These are phyloP conservation scores for Pseudobourletiella spinata DNA, from an alignment of 1,140 invertebrate species.

Conservation along the genomic window DNA sequence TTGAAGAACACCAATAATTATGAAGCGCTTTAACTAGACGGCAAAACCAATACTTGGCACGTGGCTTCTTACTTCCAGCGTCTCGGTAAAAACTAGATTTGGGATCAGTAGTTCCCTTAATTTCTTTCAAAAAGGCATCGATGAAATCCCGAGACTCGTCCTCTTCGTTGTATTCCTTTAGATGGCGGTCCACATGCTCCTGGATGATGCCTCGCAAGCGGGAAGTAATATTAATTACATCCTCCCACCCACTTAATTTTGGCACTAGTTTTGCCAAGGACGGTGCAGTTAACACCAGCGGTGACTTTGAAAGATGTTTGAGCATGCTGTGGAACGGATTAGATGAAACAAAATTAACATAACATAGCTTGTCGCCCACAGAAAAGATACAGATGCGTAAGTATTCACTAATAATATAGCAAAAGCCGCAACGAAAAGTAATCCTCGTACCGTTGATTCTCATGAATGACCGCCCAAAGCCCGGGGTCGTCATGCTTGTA, in stretches of 20 bases:
- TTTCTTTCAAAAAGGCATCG: slow-evolving; percentile 7
- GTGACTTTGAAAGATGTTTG: background rate
- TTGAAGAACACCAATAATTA: background rate
- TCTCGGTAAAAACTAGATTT: slow-evolving; percentile 10
- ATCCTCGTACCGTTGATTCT: no score
- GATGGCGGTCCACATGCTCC: slow-evolving; percentile 1
- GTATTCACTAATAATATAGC: no score
- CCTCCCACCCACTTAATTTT: background rate
- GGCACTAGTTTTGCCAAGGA: slow-evolving; percentile 5
- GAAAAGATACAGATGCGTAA: no score
- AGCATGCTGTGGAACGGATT: background rate
- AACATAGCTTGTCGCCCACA: no score
- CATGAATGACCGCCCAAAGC: no score
- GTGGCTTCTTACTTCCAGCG: background rate
- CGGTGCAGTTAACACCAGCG: slow-evolving; percentile 4
- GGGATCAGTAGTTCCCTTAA: slow-evolving; percentile 2
- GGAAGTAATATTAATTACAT: background rate
- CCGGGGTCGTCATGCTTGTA: slow-evolving; percentile 8
- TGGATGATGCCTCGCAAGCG: background rate
- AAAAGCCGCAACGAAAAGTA: no score
- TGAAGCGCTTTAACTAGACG: background rate
- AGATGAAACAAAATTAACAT: background rate
- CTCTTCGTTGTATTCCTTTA: background rate
- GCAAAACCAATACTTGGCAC: background rate
- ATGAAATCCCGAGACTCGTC: slow-evolving; percentile 13